Percentiles rank a stretch among this genome's conserved stretches.
phyloP scores from a whole-genome alignment of 37 sponge, comb jelly and placozoan species.

The Crambe crambe region DNA sequence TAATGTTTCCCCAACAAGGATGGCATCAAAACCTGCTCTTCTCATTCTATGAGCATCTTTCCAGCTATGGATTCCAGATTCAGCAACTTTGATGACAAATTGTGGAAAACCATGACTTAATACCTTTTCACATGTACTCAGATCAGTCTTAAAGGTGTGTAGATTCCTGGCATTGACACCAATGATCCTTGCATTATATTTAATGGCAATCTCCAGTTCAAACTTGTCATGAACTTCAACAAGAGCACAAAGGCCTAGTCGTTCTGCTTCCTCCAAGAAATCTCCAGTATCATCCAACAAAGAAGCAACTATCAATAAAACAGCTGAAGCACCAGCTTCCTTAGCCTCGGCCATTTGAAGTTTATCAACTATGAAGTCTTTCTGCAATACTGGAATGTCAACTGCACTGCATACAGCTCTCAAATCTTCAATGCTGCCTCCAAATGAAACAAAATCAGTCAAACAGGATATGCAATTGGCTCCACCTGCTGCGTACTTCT shows the following conservation, averaged over 20 bases:
- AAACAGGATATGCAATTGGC: no score
- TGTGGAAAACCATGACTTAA: no score
- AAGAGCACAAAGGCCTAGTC: background rate
- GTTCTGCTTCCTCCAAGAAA: background rate
- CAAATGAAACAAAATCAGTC: no score
- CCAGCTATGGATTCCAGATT: no score
- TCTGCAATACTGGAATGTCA: background rate
- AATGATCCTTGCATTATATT: background rate
- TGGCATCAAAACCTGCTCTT: no score
- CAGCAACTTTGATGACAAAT: no score
- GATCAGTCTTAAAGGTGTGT: background rate
- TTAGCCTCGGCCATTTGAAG: background rate
- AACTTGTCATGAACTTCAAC: background rate
- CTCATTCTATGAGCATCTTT: no score
- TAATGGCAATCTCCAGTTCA: background rate
- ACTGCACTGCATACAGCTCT: no score
- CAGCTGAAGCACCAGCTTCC: background rate
- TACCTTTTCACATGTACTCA: no score
- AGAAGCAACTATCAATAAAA: background rate
- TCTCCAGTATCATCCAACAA: background rate
- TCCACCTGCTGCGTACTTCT: no score
- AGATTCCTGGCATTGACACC: background rate
- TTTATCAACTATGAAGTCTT: background rate
- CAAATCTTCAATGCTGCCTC: no score
- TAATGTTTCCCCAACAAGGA: no score